Evolutionary conservation across 2,888 invertebrate species (phyloP).

Genomic region (Phyllotreta striolata): DNA sequence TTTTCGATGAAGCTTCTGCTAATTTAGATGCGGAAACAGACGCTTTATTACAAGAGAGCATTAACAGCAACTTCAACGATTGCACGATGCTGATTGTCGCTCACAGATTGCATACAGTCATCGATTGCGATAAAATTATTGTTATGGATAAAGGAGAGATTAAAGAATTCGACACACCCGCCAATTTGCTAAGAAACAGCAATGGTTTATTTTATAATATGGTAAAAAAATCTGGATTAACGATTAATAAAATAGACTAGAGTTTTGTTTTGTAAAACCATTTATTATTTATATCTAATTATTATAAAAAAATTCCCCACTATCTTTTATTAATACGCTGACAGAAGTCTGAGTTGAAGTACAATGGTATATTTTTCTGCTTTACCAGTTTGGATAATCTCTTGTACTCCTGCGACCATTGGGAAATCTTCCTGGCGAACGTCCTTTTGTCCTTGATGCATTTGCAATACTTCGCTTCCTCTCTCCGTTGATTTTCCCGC

Average conservation of each 20-base stretch:
- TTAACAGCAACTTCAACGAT: constrained; percentile 62
- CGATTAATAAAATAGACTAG: too few species aligned
- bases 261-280: constrained; percentile 46
- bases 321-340: background rate
- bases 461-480: constrained; percentile 29
- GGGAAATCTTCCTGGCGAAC: constrained; percentile 40
- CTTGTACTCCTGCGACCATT: constrained; percentile 40
- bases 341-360: constrained; percentile 49
- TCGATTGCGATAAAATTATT: constrained; percentile 63
- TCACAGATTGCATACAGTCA: constrained; percentile 62
- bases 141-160: constrained; percentile 64
- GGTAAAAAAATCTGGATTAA: constrained; percentile 74
- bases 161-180: constrained; percentile 49
- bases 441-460: constrained; percentile 36
- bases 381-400: constrained; percentile 39
- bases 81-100: constrained; percentile 65
- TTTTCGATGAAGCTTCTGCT: constrained; percentile 66
- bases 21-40: constrained; percentile 65
- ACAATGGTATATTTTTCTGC: constrained; percentile 39
- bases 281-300: too few species aligned
- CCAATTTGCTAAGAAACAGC: constrained; percentile 65
- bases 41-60: constrained; percentile 63
- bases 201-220: constrained; percentile 71
- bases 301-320: too few species aligned
- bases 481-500: background rate